phyloP scores from a whole-genome alignment of 2,888 invertebrate species.

The Xanthorhoe designata region DNA sequence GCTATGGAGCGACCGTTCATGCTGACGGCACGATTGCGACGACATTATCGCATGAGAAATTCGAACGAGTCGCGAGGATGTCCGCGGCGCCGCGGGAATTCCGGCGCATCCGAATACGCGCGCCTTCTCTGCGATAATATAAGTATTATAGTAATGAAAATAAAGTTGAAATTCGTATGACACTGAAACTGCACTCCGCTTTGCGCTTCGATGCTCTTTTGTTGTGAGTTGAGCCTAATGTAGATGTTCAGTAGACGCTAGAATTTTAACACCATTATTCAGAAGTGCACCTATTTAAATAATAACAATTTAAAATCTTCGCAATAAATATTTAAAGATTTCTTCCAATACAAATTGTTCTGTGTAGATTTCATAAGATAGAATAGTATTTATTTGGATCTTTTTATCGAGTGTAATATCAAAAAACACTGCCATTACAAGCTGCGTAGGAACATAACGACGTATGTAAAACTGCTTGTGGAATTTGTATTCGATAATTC shows the following conservation, averaged over 20 bases:
- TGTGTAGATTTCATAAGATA: background rate
- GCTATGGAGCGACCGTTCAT: no score
- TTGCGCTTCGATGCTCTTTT: no score
- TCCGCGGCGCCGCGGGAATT: no score
- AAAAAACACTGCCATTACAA: background rate
- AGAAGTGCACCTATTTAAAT: constrained; percentile 22
- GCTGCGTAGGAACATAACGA: background rate
- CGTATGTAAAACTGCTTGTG: background rate
- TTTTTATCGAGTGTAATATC: background rate
- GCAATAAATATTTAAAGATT: background rate
- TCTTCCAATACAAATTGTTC: background rate
- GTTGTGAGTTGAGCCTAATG: no score
- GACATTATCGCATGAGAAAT: no score
- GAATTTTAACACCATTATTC: constrained; percentile 3
- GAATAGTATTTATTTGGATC: background rate
- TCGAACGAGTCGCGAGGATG: no score
- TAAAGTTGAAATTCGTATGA: no score
- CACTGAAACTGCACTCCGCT: no score
- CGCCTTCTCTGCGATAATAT: no score
- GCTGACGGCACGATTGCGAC: no score
- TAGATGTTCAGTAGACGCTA: constrained; percentile 17
- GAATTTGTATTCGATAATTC: background rate
- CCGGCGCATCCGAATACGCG: no score
- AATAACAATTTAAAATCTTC: constrained; percentile 3
- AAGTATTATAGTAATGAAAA: no score